Conservation (phyloP, 2,888 invertebrate genomes). For the Saturnia pavonia region DNA sequence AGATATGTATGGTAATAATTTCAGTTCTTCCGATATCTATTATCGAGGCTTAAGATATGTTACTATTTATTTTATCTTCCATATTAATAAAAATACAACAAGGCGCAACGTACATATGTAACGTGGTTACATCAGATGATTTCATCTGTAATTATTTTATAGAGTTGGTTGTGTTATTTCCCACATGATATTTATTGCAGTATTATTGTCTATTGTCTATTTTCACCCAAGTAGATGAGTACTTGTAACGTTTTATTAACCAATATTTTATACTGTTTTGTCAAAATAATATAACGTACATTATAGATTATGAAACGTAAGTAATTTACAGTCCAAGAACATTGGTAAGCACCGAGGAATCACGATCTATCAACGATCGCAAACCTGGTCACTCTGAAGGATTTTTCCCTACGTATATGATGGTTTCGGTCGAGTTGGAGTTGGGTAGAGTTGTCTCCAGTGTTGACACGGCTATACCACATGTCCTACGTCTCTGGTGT, state of each 20-base stretch:
- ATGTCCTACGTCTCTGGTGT: no score
- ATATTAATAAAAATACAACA: conserved; percentile 1
- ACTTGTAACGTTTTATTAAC: not conserved
- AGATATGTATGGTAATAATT: conserved; percentile 11
- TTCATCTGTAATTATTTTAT: not conserved
- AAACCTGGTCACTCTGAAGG: no score
- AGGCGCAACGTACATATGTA: conserved; percentile 1
- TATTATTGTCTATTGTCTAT: no score
- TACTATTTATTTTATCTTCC: not conserved
- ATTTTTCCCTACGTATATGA: not conserved
- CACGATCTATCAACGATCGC: not conserved
- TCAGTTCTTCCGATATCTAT: not conserved
- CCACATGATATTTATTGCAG: not conserved
- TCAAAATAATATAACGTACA: not conserved
- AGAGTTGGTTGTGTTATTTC: not conserved
- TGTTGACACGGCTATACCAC: no score
- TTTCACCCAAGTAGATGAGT: not conserved
- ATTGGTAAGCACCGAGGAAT: not conserved
- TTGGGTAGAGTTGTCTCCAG: no score
- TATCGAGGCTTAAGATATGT: not conserved
- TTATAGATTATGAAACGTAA: not conserved
- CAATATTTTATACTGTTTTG: not conserved
- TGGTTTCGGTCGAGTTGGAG: no score
- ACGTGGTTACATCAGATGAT: not conserved
- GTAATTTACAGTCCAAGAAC: not conserved